phyloP scores from a whole-genome alignment of 2,888 invertebrate species.

The Holacanthella duospinosa region DNA sequence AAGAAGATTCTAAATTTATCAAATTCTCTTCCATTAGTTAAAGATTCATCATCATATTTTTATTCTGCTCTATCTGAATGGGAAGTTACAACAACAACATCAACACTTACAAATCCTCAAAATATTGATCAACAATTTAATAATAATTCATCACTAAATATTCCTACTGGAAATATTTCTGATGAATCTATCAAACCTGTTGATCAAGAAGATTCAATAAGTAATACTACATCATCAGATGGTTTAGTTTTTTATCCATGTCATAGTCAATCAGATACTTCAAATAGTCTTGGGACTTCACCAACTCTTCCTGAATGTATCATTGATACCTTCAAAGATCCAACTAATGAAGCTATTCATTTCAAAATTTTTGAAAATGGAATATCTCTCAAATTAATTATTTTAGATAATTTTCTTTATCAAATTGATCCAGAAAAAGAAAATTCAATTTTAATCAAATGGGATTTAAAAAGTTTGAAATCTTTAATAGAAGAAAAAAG shows the following conservation, averaged over 20 bases:
- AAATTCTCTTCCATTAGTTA: background rate
- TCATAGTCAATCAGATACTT: background rate
- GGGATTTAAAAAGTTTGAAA: conserved; percentile 33
- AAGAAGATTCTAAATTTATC: background rate
- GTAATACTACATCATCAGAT: background rate
- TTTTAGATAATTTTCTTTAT: conserved; percentile 31
- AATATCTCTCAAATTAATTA: conserved; percentile 23
- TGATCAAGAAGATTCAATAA: background rate
- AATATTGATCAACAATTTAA: background rate
- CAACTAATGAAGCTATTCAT: conserved; percentile 4
- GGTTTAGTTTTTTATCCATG: conserved; percentile 22
- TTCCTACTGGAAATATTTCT: background rate
- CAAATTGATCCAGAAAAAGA: conserved; percentile 23
- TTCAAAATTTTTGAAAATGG: conserved; percentile 33
- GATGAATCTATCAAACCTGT: conserved; percentile 8
- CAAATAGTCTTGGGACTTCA: background rate
- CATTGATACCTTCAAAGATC: conserved; percentile 8
- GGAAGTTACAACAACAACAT: background rate
- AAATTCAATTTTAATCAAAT: conserved; percentile 17
- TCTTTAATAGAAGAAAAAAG: conserved; percentile 28
- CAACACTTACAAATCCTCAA: background rate
- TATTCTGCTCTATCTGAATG: conserved; percentile 2
- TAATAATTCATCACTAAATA: no score
- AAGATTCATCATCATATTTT: conserved; percentile 8
- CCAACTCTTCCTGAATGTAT: background rate